These are phyloP conservation scores for Polyommatus iphigenia DNA, from an alignment of 2,888 invertebrate genomes.

Conservation along the genomic window DNA sequence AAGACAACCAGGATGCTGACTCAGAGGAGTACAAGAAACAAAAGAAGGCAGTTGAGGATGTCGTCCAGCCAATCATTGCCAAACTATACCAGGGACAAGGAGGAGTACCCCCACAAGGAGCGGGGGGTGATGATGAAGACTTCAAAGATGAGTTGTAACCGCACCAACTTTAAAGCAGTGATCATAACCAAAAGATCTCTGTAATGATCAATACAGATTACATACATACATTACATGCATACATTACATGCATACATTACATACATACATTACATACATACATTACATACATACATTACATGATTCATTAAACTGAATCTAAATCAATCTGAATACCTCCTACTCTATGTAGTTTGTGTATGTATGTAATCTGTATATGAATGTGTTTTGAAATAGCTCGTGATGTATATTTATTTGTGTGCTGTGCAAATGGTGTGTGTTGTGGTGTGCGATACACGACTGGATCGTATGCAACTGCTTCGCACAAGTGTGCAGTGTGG, in stretches of 20 bases:
- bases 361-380: slow-evolving; percentile 54
- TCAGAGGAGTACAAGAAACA: slow-evolving; percentile 95
- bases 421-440: slow-evolving; percentile 51
- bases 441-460: slow-evolving; percentile 47
- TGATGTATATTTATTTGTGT: slow-evolving; percentile 73
- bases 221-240: slow-evolving; percentile 39
- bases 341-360: background rate
- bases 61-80: slow-evolving; percentile 98
- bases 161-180: slow-evolving; percentile 62
- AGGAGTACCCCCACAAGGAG: slow-evolving; percentile 86
- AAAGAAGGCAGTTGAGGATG: slow-evolving; percentile 96
- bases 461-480: slow-evolving; percentile 49
- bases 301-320: background rate
- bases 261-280: slow-evolving; percentile 47
- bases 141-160: slow-evolving; percentile 92
- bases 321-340: background rate
- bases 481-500: slow-evolving; percentile 46
- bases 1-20: slow-evolving; percentile 96
- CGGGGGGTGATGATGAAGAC: slow-evolving; percentile 85
- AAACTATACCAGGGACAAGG: slow-evolving; percentile 96
- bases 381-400: slow-evolving; percentile 60
- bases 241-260: too few species aligned
- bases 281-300: slow-evolving; percentile 42
- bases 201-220: slow-evolving; percentile 50
- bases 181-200: slow-evolving; percentile 70